phyloP scores from a whole-genome alignment of 2,113 vertebrate species.

The Takifugu flavidus region DNA sequence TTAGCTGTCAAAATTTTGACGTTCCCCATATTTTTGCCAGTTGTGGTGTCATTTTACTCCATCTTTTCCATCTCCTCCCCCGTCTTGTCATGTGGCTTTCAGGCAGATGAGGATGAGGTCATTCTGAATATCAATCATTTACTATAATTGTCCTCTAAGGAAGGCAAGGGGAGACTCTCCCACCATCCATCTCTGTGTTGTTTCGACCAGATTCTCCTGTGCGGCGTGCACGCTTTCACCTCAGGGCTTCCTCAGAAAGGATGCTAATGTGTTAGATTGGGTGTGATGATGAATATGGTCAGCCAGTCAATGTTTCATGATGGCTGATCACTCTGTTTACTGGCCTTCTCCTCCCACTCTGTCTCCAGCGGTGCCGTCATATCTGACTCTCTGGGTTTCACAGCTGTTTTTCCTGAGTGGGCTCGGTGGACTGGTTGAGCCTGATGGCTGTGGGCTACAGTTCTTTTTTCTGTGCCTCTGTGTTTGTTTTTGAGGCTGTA shows the following conservation, averaged over 20 bases:
- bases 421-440: constrained; percentile 3
- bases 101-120: constrained; percentile 58
- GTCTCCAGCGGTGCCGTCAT: constrained; percentile 25
- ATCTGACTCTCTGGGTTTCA: constrained; percentile 30
- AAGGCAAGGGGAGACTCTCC: constrained; percentile 64
- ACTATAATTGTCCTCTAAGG: constrained; percentile 71
- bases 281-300: constrained; percentile 47
- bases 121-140: constrained; percentile 71
- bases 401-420: constrained; percentile 47
- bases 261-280: constrained; percentile 54
- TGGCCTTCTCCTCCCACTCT: constrained; percentile 30
- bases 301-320: constrained; percentile 45
- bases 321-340: constrained; percentile 53
- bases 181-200: constrained; percentile 61
- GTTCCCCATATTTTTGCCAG: constrained; percentile 3
- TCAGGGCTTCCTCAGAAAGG: constrained; percentile 42
- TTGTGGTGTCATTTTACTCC: constrained; percentile 9
- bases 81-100: constrained; percentile 34
- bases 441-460: constrained; percentile 27
- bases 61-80: constrained; percentile 4
- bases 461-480: constrained; percentile 19
- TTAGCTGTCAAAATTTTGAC: constrained; percentile 12
- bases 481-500: constrained; percentile 36
- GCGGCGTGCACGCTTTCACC: constrained; percentile 9
- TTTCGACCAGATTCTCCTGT: constrained; percentile 32